These are phyloP conservation scores for Frankliniella fusca DNA, from an alignment of 2,888 invertebrate genomes.

Conservation along the genomic window DNA sequence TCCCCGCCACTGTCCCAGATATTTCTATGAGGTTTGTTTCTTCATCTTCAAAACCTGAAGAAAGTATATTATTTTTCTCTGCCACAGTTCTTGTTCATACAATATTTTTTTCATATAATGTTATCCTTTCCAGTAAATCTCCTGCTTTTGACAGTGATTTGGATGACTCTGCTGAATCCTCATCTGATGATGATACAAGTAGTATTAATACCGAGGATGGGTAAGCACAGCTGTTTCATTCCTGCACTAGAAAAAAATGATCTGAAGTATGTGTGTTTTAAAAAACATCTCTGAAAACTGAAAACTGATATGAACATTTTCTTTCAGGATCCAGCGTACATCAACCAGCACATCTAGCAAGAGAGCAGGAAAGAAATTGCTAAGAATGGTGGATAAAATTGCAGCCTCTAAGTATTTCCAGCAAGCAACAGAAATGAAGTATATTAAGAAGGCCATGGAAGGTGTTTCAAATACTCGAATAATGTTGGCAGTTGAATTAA, in stretches of 20 bases:
- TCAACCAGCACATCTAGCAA: slow-evolving; percentile 47
- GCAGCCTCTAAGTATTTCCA: slow-evolving; percentile 74
- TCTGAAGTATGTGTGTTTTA: slow-evolving; percentile 26
- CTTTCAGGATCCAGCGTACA: background rate
- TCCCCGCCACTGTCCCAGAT: background rate
- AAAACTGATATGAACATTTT: background rate
- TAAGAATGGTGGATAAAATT: slow-evolving; percentile 78
- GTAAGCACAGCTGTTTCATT: slow-evolving; percentile 28
- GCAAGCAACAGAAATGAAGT: slow-evolving; percentile 79
- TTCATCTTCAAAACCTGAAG: background rate
- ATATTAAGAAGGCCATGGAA: slow-evolving; percentile 83
- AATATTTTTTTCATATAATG: background rate
- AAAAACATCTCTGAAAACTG: background rate
- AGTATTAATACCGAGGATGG: slow-evolving; percentile 10
- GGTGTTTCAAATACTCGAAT: slow-evolving; percentile 85
- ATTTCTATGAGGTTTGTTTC: background rate
- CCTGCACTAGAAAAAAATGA: slow-evolving; percentile 22
- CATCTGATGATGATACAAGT: slow-evolving; percentile 57
- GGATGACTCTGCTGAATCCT: slow-evolving; percentile 76
- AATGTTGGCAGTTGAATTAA: slow-evolving; percentile 77
- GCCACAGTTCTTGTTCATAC: background rate
- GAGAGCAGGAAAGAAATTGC: slow-evolving; percentile 53
- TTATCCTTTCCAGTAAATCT: slow-evolving; percentile 40
- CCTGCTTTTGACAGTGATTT: slow-evolving; percentile 71
- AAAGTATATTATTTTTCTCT: background rate